phyloP scores from a whole-genome alignment of 1,140 invertebrate genomes.

The Phenacoccus solenopsis region DNA sequence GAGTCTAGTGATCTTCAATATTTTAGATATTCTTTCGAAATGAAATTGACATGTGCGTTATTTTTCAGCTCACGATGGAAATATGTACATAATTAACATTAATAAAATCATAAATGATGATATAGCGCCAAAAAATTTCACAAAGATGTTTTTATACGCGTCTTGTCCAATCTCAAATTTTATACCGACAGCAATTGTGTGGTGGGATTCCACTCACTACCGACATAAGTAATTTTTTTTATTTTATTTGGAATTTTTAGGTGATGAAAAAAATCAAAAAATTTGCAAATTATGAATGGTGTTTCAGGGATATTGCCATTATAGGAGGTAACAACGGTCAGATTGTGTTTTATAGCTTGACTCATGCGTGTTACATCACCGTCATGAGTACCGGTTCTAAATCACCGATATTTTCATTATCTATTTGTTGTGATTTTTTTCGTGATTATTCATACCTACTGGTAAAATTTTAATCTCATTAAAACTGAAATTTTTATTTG shows the following conservation, averaged over 20 bases:
- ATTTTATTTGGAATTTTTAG: background rate
- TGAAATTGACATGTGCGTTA: too few species aligned
- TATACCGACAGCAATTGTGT: background rate
- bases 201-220: background rate
- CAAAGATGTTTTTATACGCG: background rate
- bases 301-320: background rate
- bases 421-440: slow-evolving; percentile 6
- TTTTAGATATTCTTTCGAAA: background rate
- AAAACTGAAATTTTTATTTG: too few species aligned
- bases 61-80: background rate
- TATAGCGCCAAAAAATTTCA: background rate
- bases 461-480: background rate
- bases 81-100: background rate
- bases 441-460: background rate
- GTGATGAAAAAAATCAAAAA: too few species aligned
- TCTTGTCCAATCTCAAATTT: background rate
- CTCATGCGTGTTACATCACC: background rate
- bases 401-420: slow-evolving; percentile 5
- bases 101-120: background rate
- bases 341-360: background rate
- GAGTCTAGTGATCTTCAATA: background rate
- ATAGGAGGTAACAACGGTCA: background rate
- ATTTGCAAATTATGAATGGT: too few species aligned
- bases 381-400: background rate
- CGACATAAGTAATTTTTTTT: background rate